Percentiles rank a stretch among this genome's conserved stretches.
Conservation (phyloP, 2,113 vertebrate genomes). For the Callipepla californica region DNA sequence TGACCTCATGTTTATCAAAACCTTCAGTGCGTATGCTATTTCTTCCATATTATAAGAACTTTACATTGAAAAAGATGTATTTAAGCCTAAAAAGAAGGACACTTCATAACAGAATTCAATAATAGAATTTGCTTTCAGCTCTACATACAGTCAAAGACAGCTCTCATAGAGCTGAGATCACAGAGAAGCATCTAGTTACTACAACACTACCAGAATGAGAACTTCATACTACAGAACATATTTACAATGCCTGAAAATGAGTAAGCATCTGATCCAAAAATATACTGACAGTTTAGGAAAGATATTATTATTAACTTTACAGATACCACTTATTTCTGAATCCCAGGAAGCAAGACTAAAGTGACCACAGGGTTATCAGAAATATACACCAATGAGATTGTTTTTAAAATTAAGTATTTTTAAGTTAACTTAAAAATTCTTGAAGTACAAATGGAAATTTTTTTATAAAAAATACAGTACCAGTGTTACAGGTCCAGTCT, state of each 20-base stretch:
- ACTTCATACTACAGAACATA: not conserved
- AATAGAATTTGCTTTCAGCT: not conserved
- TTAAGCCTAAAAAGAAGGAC: not conserved
- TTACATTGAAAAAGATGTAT: not conserved
- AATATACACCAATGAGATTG: not conserved
- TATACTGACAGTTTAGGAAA: not conserved
- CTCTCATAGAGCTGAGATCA: not conserved
- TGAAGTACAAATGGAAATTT: not conserved
- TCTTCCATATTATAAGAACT: not conserved
- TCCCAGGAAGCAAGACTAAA: not conserved
- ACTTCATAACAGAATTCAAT: not conserved
- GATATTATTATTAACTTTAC: not conserved
- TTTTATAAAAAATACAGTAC: not conserved
- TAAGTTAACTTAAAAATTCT: not conserved
- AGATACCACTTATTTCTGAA: not conserved
- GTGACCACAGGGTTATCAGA: not conserved
- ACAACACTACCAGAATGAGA: not conserved
- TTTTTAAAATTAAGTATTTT: not conserved
- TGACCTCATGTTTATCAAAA: not conserved
- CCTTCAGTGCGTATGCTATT: not conserved
- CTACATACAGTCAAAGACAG: not conserved
- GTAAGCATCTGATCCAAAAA: not conserved
- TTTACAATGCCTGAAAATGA: not conserved
- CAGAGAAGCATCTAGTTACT: not conserved
- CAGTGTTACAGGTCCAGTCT: not conserved